Base-by-base conservation (phyloP, 2,888 invertebrate genomes). In the Temnothorax rugatulus region DNA sequence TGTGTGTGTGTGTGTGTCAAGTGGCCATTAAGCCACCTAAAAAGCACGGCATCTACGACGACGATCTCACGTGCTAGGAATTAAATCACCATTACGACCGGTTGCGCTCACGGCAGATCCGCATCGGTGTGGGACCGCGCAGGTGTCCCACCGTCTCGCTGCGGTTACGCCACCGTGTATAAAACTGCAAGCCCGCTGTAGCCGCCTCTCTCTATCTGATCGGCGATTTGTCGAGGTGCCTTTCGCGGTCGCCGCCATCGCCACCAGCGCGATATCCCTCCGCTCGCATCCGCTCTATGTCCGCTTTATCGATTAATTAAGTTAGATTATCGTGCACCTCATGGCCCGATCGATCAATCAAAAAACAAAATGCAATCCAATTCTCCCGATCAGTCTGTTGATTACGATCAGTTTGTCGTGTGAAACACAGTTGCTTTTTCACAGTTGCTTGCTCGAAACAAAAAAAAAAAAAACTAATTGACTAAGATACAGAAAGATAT, bases 1-100 rank as follows among this genome's bases (percentile, higher is more conserved):
- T 4, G 29, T 29, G 29, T 29, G 29, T 57, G 66, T 57, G 88
- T 86, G 91, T 92, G 90, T 92, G 94, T 92, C 93, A 92, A 93
- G 92, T 92, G 93, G 90, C 91, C 92, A 94, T 94, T 94, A 94
- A 91, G 92, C 79, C 81, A 63, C 87, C 87, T 81, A 90, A 91
- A 90, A 91, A 91, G 69, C 85, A 84, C 85, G 86, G 84, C 82
- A 86, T 89, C 88, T 85, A 92, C 90, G 92, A 93, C 92, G 92
- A 86, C 90, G 89, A 93, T 93, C 92, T 93, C 90, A 87, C 90
- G 90, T 89, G 90, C 88, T 86, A 90, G 91, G 91, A 94, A 94
- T 94, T 93, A 94, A 94, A 94, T 93, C 92, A 92, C 91, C 92
- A 92, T 93, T 93, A 92, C 91, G 91, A 90, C 88, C 89, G 91